Base-by-base conservation (phyloP, 2,888 invertebrate genomes). In the Eledone cirrhosa region DNA sequence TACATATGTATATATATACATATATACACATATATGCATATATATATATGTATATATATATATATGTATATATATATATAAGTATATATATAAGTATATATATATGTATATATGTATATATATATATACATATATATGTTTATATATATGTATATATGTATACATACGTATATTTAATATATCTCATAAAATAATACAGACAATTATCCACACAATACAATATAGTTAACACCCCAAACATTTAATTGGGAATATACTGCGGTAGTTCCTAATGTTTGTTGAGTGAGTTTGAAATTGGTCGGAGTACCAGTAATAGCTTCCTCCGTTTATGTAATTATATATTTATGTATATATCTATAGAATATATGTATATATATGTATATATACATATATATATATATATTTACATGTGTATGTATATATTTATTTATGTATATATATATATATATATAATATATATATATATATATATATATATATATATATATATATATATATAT, bases 401-500 rank as follows among this genome's bases (percentile, higher is more conserved):
- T 53, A 53, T 53, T 16, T 53, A 53, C 19, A 53, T 53, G 22
- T 53, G 22, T 53, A 53, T 53, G 22, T 53, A 53, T 53, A 53
- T 53, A 53, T 53, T 16, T 53, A 53, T 53, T 16, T 53, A 53
- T 53, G 22, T 53, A 53, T 53, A 53, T 53, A 53, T 53, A 53
- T 53, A 53, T 53, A 53, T 53, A 53, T 53, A 53, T 53, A 53
- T 53, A 53, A 53, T 53, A 53, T 53, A 53, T 53, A 53, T 53
- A 53, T 53, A 53, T 53, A 53, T 53, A 53, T 53, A 53, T 53
- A 53, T 53, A 53, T 53, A 19, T 53, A 19, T 53, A 53, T 53
- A 53, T 53, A 53, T 16, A 19, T 53, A 53, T 53, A 53, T 53
- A 53, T 53, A 53, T 53, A 53, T 53, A 19, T 53, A 53, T 53